phyloP scores from a whole-genome alignment of 2,113 vertebrate species.

The Propithecus coquereli region DNA sequence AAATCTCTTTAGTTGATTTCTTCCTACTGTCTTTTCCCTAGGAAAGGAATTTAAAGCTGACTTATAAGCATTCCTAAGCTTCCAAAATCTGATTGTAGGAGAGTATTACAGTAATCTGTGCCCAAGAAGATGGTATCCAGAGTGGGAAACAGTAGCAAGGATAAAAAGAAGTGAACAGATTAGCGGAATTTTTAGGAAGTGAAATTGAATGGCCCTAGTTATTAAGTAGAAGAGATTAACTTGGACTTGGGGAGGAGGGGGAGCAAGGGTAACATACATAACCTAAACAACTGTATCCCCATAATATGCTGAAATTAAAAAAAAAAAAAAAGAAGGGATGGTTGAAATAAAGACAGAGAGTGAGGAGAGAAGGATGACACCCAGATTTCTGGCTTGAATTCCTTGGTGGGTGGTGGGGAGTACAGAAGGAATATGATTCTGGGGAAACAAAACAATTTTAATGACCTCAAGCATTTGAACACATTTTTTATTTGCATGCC shows the following conservation, averaged over 20 bases:
- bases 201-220: too few species aligned
- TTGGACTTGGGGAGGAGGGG: too few species aligned
- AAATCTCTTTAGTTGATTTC: background rate
- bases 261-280: too few species aligned
- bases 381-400: background rate
- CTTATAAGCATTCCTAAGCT: background rate
- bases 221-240: too few species aligned
- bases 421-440: background rate
- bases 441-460: background rate
- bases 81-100: background rate
- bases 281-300: too few species aligned
- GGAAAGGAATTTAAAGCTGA: background rate
- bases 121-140: background rate
- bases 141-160: rapidly evolving
- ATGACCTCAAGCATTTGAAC: background rate
- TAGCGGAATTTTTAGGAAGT: background rate
- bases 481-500: background rate
- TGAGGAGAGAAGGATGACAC: background rate
- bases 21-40: background rate
- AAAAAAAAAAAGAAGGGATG: background rate
- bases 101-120: background rate
- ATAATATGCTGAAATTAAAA: too few species aligned
- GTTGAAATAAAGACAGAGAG: background rate
- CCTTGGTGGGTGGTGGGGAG: background rate
- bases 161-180: background rate